A percentile compares a stretch with the other conserved stretches of the same genome.
phyloP scores from a whole-genome alignment of 2,113 vertebrate genomes.

The Brachyistius frenatus region DNA sequence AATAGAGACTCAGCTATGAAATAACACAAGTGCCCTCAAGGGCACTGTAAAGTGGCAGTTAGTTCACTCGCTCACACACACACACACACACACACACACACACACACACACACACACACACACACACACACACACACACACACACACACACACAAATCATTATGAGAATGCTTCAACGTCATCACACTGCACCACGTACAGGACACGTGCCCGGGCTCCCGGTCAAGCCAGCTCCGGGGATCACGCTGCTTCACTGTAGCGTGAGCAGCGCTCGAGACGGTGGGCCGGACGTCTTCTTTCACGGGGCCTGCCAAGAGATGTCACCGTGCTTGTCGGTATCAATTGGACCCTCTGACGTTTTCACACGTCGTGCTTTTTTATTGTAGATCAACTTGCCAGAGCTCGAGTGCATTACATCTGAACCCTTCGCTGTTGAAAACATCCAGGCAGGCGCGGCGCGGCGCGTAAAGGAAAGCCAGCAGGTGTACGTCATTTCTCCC shows the following conservation, averaged over 20 bases:
- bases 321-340: conserved; percentile 69
- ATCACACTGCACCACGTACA: conserved; percentile 8
- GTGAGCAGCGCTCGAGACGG: conserved; percentile 36
- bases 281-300: conserved; percentile 68
- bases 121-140: not conserved
- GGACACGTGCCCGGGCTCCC: conserved; percentile 17
- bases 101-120: not conserved
- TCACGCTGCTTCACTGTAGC: conserved; percentile 20
- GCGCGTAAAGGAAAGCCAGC: conserved; percentile 51
- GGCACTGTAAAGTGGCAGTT: conserved; percentile 26
- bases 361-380: conserved; percentile 55
- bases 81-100: not conserved
- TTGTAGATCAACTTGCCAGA: conserved; percentile 59
- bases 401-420: conserved; percentile 68
- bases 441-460: conserved; percentile 29
- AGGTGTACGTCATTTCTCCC: conserved; percentile 39
- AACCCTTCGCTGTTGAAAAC: conserved; percentile 43
- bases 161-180: conserved; percentile 20
- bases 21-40: conserved; percentile 32
- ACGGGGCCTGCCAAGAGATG: conserved; percentile 72
- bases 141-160: not conserved
- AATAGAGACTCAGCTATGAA: conserved; percentile 39
- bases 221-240: conserved; percentile 28
- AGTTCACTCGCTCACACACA: not conserved
- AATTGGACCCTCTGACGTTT: conserved; percentile 58